A percentile compares a stretch with the other conserved stretches of the same genome.
Evolutionary conservation across 2,113 vertebrate species (phyloP).

Genomic region (Pongo pygmaeus): DNA sequence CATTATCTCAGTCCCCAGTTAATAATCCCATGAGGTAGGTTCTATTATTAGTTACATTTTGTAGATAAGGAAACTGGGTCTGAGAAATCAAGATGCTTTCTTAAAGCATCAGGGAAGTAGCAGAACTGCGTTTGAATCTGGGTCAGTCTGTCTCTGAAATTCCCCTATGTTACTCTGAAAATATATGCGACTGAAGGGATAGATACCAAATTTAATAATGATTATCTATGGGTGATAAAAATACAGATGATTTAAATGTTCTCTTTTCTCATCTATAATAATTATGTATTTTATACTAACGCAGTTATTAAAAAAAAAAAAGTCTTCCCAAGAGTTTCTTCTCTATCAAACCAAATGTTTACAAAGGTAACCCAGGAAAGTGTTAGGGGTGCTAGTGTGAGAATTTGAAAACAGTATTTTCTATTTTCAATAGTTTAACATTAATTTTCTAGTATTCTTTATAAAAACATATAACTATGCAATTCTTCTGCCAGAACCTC

Average conservation of each 20-base stretch:
- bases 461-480: background rate
- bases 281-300: background rate
- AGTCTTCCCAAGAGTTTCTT: constrained; percentile 1
- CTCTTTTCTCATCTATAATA: background rate
- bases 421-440: background rate
- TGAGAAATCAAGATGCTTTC: constrained; percentile 49
- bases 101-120: constrained; percentile 6
- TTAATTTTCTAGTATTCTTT: background rate
- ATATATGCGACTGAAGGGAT: background rate
- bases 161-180: background rate
- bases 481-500: no score
- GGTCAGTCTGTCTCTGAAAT: background rate
- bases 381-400: background rate
- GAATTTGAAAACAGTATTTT: background rate
- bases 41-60: constrained; percentile 40
- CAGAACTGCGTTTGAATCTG: constrained; percentile 12
- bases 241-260: background rate
- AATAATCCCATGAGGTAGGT: background rate
- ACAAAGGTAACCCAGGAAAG: background rate
- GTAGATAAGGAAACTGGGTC: constrained; percentile 40
- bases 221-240: background rate
- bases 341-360: background rate
- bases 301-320: constrained; percentile 2
- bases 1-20: background rate
- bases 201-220: background rate